Percentiles rank a stretch among this genome's conserved stretches.
Conservation (phyloP, 2,113 vertebrate genomes). For the Mirza zaza region DNA sequence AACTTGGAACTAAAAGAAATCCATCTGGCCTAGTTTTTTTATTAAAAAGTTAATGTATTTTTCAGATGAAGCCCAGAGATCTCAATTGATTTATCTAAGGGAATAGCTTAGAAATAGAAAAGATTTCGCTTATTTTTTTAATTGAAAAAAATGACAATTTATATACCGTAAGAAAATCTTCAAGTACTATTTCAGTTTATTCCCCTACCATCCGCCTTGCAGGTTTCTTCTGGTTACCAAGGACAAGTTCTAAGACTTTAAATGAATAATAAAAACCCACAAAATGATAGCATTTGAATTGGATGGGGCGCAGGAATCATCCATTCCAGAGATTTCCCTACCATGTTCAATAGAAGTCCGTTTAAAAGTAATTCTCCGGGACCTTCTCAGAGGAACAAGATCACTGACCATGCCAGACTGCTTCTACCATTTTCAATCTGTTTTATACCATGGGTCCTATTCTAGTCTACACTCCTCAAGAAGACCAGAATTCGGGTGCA, state of each 20-base stretch:
- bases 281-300: background rate
- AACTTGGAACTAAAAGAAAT: conserved; percentile 27
- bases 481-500: background rate
- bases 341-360: background rate
- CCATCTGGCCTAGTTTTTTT: background rate
- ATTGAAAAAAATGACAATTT: background rate
- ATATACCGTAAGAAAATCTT: background rate
- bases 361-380: background rate
- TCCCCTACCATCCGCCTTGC: background rate
- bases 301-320: background rate
- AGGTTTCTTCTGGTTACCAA: background rate
- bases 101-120: background rate
- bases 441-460: background rate
- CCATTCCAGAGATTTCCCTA: background rate
- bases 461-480: background rate
- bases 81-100: conserved; percentile 31
- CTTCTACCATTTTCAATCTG: background rate
- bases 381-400: background rate
- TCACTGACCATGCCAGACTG: background rate
- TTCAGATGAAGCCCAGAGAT: conserved; percentile 1
- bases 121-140: background rate
- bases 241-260: background rate
- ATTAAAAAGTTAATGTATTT: conserved; percentile 28
- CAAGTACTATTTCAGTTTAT: background rate
- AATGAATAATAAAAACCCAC: background rate